Percentiles rank a stretch among this genome's conserved stretches.
phyloP scores from a whole-genome alignment of 2,113 vertebrate genomes.

The Pelodiscus sinensis region DNA sequence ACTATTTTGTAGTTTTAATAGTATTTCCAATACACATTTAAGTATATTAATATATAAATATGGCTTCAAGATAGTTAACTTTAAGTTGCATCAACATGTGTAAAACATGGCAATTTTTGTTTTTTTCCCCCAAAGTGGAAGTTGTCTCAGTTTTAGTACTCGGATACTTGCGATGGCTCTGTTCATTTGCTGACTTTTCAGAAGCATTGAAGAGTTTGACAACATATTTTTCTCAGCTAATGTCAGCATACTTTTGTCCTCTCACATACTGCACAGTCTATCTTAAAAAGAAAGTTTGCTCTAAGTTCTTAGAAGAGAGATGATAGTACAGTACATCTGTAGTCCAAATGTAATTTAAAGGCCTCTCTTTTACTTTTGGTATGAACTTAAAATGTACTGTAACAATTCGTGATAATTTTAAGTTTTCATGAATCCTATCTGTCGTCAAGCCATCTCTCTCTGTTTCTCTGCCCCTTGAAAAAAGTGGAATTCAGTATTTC shows the following conservation, averaged over 20 bases:
- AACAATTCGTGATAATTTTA: not conserved
- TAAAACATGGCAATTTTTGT: not conserved
- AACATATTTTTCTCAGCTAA: slow-evolving; percentile 55
- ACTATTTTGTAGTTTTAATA: not conserved
- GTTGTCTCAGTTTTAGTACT: slow-evolving; percentile 12
- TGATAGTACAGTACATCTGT: not conserved
- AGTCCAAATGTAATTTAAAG: not conserved
- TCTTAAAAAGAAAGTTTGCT: not conserved
- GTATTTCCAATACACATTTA: not conserved
- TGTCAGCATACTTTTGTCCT: slow-evolving; percentile 38
- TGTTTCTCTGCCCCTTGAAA: not conserved
- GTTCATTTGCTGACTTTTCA: slow-evolving; percentile 30
- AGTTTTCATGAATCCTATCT: not conserved
- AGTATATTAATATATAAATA: not conserved
- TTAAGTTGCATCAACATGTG: not conserved
- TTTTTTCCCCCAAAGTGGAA: slow-evolving; percentile 10
- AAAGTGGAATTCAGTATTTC: slow-evolving; percentile 43
- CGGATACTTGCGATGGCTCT: slow-evolving; percentile 18
- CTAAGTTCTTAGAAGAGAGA: not conserved
- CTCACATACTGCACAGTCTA: slow-evolving; percentile 14
- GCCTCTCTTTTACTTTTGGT: fast-evolving
- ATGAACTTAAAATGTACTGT: slow-evolving; percentile 7
- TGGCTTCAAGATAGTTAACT: not conserved
- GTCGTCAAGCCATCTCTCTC: not conserved
- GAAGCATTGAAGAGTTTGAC: slow-evolving; percentile 41